Evolutionary conservation across 2,113 vertebrate species (phyloP).

Genomic region (Grus americana): DNA sequence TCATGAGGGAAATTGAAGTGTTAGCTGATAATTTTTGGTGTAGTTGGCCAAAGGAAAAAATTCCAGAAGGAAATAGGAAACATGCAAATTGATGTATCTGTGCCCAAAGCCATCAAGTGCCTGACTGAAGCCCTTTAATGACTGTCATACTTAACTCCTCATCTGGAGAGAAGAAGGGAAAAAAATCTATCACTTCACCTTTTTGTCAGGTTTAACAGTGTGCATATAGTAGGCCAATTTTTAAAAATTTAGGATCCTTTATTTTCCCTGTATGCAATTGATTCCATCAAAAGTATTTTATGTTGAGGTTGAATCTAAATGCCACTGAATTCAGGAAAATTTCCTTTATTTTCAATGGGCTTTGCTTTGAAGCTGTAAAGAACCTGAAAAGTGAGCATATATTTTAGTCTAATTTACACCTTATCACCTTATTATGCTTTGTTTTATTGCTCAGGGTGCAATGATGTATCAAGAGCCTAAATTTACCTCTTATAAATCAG

Average conservation of each 20-base stretch:
- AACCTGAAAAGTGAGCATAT: neutral
- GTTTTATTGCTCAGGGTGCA: neutral
- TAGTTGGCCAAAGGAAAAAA: neutral
- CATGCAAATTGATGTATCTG: neutral
- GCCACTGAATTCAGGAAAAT: neutral
- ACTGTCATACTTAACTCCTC: neutral
- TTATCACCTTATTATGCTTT: conserved; percentile 37
- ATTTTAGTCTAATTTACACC: neutral
- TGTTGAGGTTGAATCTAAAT: neutral
- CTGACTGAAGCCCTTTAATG: neutral
- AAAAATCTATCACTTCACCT: neutral
- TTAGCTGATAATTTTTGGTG: neutral
- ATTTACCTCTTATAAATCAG: neutral
- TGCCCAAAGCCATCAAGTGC: neutral
- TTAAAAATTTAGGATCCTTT: neutral
- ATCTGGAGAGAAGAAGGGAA: neutral
- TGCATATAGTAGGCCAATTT: neutral
- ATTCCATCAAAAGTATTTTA: neutral
- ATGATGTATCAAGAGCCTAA: neutral
- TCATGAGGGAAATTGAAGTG: neutral
- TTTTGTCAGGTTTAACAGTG: neutral
- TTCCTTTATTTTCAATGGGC: neutral
- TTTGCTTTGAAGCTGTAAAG: neutral
- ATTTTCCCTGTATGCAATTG: neutral
- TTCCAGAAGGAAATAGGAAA: neutral